Evolutionary conservation across 2,888 invertebrate genomes (phyloP), one percentile per base, ranked within the genome.

Genomic region (Orthosia cruda): DNA sequence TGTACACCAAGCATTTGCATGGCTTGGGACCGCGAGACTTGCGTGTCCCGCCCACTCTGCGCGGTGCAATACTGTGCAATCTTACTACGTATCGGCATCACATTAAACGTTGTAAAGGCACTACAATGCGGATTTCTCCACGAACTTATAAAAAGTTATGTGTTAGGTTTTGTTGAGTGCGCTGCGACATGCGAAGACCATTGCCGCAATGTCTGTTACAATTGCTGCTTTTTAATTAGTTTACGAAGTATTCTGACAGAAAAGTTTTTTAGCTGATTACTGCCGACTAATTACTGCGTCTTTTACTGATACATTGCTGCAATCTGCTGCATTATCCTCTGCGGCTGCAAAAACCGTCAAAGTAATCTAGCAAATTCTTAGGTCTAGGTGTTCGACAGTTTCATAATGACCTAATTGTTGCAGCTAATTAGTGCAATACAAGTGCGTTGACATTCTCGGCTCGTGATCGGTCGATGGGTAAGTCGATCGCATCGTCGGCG

Each of bases 31-130:
- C 89, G 89, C 92, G 92, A 92, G 92, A 91, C 89, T 94, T 94
- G 96, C 95, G 95, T 96, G 96, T 95, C 86, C 90, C 96, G 95
- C 96, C 96, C 96, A 96, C 95, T 91, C 89, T 74, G 80, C 78
- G 71, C 92, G 86, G 94, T 93, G 93, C 95, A 94, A 92, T 93
- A 93, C 94, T 91, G 86, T 91, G 92, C 94, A 94, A 95, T 96
- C 96, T 91, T 89, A 87, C 91, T 89, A 91, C 93, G 92, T 95
- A 96, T 96, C 96, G 91, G 94, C 95, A 94, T 94, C 92, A 89
- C 95, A 95, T 95, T 95, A 95, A 92, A 92, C 92, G 89, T 91
- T 92, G 92, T 92, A 93, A 92, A 90, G 89, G 84, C 80, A 87
- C 87, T 91, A 94, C 94, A 94, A 94, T 93, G 93, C 90, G 90